Evolutionary conservation across 2,113 vertebrate species (phyloP), one percentile per base, ranked within the genome.

Genomic region (Todiramphus chloris): DNA sequence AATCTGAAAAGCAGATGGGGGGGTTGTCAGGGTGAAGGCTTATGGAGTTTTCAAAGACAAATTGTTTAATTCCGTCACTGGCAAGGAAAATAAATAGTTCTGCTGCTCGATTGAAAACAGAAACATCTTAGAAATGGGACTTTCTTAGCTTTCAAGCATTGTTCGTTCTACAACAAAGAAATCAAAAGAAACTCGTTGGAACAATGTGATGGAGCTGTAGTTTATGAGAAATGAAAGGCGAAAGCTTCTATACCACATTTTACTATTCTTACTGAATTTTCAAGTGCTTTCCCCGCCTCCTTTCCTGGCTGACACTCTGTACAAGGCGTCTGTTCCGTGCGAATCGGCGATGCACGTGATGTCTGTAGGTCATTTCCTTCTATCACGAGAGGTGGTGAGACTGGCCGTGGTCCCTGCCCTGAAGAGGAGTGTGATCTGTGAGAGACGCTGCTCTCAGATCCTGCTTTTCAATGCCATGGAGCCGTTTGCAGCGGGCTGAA

Each of bases 21-120:
- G 28, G 50, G 46, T 88, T 97, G 97, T 97, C 95, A 95, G 73
- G 75, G 75, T 96, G 96, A 97, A 94, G 96, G 87, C 94, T 97
- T 92, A 73, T 92, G 84, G 95, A 95, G 87, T 95, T 98, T 97
- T 98, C 96, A 98, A 97, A 98, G 97, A 96, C 96, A 96, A 96
- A 94, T 95, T 97, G 95, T 97, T 98, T 98, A 98, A 98, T 98
- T 97, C 97, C 91, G 30, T 97, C 97, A 90, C 90, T 30, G 91
- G 90, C 96, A 92, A 94, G 96, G 95, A 97, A 98, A 98, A 98
- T 94, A 98, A 98, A 98, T 97, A 97, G 96, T 95, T 95, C 95
- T 97, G 96, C 94, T 96, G 90, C 90, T 88, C 27, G 33, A 87
- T 94, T 97, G 93, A 83, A 96, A 98, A 90, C 96, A 96, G 97